Evolutionary conservation across 2,113 vertebrate species (phyloP).

Genomic region (Serilophus lunatus): DNA sequence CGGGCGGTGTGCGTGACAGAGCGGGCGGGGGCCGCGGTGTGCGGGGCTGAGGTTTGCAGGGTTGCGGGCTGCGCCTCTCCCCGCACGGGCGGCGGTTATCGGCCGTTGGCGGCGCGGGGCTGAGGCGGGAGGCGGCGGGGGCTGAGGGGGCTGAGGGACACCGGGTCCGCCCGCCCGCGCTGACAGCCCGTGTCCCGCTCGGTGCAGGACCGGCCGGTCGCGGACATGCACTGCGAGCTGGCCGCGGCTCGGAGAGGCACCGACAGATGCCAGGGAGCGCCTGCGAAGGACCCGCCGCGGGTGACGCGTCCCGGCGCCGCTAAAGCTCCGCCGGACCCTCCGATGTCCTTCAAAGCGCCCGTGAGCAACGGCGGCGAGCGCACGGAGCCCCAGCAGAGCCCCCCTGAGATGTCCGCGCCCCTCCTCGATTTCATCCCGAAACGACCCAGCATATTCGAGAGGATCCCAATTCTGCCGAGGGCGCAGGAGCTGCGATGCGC

Average conservation of each 20-base stretch:
- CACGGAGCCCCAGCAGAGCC: conserved; percentile 68
- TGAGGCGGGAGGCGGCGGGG: background rate
- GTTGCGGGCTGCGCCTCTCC: background rate
- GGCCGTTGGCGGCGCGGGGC: background rate
- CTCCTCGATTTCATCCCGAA: conserved; percentile 69
- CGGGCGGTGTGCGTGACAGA: background rate
- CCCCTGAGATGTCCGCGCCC: conserved; percentile 61
- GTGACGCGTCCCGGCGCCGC: conserved; percentile 50
- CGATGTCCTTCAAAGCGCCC: conserved; percentile 71
- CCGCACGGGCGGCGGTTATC: background rate
- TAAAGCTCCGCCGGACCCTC: conserved; percentile 62
- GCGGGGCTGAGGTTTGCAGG: background rate
- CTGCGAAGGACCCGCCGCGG: conserved; percentile 69
- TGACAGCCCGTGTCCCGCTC: background rate
- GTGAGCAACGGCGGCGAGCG: conserved; percentile 57
- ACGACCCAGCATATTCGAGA: conserved; percentile 68
- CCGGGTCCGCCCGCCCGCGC: background rate
- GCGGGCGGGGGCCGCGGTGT: background rate
- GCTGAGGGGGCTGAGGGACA: background rate
- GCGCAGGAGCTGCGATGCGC: conserved; percentile 51
- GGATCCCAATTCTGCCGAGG: conserved; percentile 48
- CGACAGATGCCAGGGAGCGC: conserved; percentile 73
- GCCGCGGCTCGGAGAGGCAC: conserved; percentile 69
- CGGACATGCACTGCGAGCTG: conserved; percentile 65
- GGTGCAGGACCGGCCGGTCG: background rate